A percentile compares a stretch with the other conserved stretches of the same genome.
phyloP scores from a whole-genome alignment of 2,888 invertebrate species.

The Pollenia angustigena region DNA sequence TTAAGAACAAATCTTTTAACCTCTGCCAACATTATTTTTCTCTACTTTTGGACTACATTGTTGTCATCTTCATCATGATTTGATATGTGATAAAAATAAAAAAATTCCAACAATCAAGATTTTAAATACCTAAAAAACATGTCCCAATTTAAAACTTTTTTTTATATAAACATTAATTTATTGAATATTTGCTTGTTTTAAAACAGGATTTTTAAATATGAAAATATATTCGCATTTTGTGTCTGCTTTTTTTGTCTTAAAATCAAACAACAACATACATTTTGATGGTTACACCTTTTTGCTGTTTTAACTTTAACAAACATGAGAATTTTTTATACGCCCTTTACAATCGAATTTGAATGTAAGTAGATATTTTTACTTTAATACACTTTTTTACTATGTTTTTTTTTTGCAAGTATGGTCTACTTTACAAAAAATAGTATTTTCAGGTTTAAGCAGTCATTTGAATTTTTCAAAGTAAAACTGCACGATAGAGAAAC shows the following conservation, averaged over 20 bases:
- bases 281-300: slow-evolving; percentile 70
- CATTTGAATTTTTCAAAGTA: no score
- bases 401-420: background rate
- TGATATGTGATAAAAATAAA: background rate
- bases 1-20: slow-evolving; percentile 1
- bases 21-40: background rate
- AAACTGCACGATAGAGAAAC: no score
- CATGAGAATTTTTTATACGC: slow-evolving; percentile 6
- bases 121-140: slow-evolving; percentile 33
- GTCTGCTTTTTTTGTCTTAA: slow-evolving; percentile 1
- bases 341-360: slow-evolving; percentile 9
- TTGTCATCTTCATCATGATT: background rate
- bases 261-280: slow-evolving; percentile 35
- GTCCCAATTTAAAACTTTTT: slow-evolving; percentile 15
- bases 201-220: background rate
- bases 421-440: background rate
- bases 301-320: slow-evolving; percentile 55
- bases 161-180: slow-evolving; percentile 4
- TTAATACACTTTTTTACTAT: background rate
- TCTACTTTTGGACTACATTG: background rate
- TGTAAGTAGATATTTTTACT: slow-evolving; percentile 13
- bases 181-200: slow-evolving; percentile 19
- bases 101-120: background rate
- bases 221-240: background rate
- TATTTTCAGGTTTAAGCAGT: background rate